phyloP scores from a whole-genome alignment of 2,888 invertebrate species.

The Steinernema hermaphroditum region DNA sequence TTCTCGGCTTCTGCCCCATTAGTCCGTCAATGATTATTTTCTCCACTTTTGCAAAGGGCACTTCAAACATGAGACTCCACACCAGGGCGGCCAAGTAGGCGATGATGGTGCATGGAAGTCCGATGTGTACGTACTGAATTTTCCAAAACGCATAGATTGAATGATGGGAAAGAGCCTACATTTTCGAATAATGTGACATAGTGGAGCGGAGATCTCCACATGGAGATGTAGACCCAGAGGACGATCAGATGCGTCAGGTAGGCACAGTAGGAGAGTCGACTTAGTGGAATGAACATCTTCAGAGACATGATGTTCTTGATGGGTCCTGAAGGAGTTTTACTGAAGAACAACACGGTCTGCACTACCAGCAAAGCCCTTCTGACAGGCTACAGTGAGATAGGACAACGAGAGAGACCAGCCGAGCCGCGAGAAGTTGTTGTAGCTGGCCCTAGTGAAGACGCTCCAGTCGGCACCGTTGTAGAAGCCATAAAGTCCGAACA shows the following conservation, averaged over 20 bases:
- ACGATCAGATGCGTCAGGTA: conserved; percentile 73
- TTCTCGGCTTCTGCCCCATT: too few species aligned
- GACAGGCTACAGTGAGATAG: conserved; percentile 69
- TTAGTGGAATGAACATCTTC: conserved; percentile 81
- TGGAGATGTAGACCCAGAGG: conserved; percentile 39
- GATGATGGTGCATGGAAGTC: conserved; percentile 36
- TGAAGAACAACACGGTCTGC: too few species aligned
- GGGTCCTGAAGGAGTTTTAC: conserved; percentile 44
- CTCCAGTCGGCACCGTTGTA: conserved; percentile 33
- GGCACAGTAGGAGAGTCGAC: conserved; percentile 86
- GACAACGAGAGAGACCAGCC: conserved; percentile 67
- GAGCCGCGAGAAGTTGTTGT: conserved; percentile 55
- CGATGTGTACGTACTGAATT: conserved; percentile 40
- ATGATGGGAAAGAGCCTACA: too few species aligned
- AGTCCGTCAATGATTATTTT: conserved; percentile 40
- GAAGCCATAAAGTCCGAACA: conserved; percentile 47
- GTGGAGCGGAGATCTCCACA: conserved; percentile 40
- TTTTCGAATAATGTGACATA: conserved; percentile 39
- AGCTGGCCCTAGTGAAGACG: conserved; percentile 34
- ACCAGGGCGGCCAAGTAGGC: conserved; percentile 41
- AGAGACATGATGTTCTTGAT: conserved; percentile 81
- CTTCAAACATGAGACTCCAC: conserved; percentile 46
- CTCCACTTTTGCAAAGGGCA: conserved; percentile 41
- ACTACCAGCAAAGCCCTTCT: conserved; percentile 68
- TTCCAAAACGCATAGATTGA: too few species aligned